Percentiles rank a stretch among this genome's conserved stretches.
Evolutionary conservation across 2,797 vertebrate species (phyloP).

Genomic region (Tokudaia tokunoshimensis): DNA sequence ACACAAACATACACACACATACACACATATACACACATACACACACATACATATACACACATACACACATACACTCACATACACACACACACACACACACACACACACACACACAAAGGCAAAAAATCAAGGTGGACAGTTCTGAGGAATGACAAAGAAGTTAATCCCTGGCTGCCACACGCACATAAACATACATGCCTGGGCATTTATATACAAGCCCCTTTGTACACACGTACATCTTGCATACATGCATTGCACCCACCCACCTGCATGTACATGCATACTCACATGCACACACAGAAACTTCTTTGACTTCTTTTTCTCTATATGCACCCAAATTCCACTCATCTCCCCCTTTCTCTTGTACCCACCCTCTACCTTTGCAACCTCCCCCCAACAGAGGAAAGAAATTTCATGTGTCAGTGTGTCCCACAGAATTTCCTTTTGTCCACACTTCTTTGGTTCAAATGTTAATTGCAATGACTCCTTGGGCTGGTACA

Average conservation of each 20-base stretch:
- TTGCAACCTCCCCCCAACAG: not conserved
- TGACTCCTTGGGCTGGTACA: not conserved
- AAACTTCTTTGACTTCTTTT: not conserved
- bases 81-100: not conserved
- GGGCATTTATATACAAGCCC: not conserved
- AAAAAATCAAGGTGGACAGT: not conserved
- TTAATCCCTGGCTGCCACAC: not conserved
- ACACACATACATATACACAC: not conserved
- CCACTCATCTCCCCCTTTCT: not conserved
- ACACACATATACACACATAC: not conserved
- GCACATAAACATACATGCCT: not conserved
- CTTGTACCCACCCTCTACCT: not conserved
- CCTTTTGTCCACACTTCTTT: not conserved
- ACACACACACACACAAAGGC: not conserved
- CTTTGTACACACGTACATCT: not conserved
- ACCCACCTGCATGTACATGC: not conserved
- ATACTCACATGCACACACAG: not conserved
- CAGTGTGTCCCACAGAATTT: not conserved
- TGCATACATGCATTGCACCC: not conserved
- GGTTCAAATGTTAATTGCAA: not conserved
- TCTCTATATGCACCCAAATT: not conserved
- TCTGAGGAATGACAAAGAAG: not conserved
- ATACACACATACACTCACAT: not conserved
- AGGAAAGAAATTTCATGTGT: not conserved
- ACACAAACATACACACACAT: no score